A percentile compares a stretch with the other conserved stretches of the same genome.
phyloP scores from a whole-genome alignment of 2,888 invertebrate genomes.

The Ophraella communa region DNA sequence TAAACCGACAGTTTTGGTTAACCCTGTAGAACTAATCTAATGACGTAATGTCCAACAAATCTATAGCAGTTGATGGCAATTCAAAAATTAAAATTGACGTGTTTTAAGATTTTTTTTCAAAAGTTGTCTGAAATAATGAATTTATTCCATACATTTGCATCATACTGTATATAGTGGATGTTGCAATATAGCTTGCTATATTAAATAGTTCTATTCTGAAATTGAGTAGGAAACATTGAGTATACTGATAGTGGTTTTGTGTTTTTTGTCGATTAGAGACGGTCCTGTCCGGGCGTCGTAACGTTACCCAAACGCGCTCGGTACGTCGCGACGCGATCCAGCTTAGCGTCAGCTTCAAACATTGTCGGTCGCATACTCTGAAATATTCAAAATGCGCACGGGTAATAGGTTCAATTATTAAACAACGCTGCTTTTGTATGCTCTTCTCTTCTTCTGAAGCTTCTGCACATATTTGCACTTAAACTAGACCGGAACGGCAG shows the following conservation, averaged over 20 bases:
- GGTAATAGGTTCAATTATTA: constrained; percentile 36
- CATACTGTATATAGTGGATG: not conserved
- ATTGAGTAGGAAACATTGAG: too few species aligned
- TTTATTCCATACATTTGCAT: not conserved
- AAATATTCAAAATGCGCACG: constrained; percentile 37
- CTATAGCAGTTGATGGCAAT: too few species aligned
- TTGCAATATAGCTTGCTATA: too few species aligned
- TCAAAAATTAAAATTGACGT: too few species aligned
- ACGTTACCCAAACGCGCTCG: constrained; percentile 4
- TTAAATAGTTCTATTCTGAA: too few species aligned
- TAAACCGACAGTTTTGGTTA: too few species aligned
- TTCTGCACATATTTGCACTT: constrained; percentile 20
- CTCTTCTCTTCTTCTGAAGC: constrained; percentile 19
- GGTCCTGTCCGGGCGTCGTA: not conserved
- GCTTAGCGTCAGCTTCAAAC: constrained; percentile 21
- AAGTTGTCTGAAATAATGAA: too few species aligned
- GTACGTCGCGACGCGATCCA: constrained; percentile 12
- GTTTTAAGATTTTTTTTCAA: too few species aligned
- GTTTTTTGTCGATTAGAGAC: too few species aligned
- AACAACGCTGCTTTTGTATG: constrained; percentile 29
- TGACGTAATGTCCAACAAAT: too few species aligned
- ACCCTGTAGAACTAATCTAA: too few species aligned
- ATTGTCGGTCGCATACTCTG: constrained; percentile 27
- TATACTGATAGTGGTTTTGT: not conserved
- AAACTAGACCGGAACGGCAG: constrained; percentile 3